Evolutionary conservation across 2,888 invertebrate genomes (phyloP).

Genomic region (Penaeus monodon): DNA sequence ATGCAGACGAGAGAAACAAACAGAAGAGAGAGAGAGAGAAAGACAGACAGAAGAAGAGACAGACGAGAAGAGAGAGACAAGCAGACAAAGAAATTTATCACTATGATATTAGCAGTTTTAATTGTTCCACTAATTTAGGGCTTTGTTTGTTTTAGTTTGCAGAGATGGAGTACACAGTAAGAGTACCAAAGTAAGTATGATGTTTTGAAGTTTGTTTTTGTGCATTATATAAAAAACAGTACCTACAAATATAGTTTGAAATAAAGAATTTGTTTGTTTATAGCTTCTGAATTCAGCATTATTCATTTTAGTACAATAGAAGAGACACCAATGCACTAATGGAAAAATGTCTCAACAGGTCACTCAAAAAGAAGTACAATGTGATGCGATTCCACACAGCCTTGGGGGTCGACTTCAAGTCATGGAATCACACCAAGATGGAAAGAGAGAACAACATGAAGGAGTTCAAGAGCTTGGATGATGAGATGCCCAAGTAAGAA

Average conservation of each 20-base stretch:
- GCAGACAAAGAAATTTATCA: no score
- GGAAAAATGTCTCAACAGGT: conserved; percentile 24
- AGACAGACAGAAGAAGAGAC: no score
- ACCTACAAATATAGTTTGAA: no score
- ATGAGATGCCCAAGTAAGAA: conserved; percentile 85
- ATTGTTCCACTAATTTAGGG: no score
- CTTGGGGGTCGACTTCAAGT: conserved; percentile 86
- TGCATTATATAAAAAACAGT: background rate
- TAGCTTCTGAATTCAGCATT: background rate
- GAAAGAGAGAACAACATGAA: conserved; percentile 92
- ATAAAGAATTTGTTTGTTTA: no score
- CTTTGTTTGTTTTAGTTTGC: conserved; percentile 38
- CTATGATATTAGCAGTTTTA: no score
- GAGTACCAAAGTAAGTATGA: conserved; percentile 60
- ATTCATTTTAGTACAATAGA: background rate
- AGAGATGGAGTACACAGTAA: conserved; percentile 60
- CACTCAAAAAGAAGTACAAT: conserved; percentile 79
- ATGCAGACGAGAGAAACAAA: no score
- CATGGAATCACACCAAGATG: conserved; percentile 91
- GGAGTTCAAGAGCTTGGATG: conserved; percentile 88
- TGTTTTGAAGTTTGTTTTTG: background rate
- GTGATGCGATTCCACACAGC: conserved; percentile 92
- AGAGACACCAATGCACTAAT: background rate
- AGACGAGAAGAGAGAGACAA: no score
- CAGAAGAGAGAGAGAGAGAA: no score